Percentiles rank a stretch among this genome's conserved stretches.
These are phyloP conservation scores for Siderastrea radians DNA, from an alignment of 92 coral and sea anemone genomes.

Conservation along the genomic window DNA sequence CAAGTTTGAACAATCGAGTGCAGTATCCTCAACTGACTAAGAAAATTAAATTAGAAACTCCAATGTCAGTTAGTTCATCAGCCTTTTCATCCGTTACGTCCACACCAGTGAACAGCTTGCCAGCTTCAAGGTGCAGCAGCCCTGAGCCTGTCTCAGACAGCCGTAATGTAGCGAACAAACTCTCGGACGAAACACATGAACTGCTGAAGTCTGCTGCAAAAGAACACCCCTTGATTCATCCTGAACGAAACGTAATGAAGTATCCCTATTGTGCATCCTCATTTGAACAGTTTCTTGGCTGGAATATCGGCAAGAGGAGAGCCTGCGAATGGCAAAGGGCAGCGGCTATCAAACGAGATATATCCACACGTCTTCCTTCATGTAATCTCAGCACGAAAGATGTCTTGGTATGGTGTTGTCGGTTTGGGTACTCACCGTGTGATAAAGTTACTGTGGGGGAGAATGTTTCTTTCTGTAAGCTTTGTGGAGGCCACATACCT, in stretches of 20 bases:
- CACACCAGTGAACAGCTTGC: slow-evolving; percentile 75
- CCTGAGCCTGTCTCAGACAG: slow-evolving; percentile 68
- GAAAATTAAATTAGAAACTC: slow-evolving; percentile 57
- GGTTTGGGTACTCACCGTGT: slow-evolving; percentile 86
- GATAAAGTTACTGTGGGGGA: slow-evolving; percentile 29
- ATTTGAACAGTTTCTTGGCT: slow-evolving; percentile 71
- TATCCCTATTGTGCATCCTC: slow-evolving; percentile 81
- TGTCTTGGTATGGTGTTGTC: slow-evolving; percentile 90
- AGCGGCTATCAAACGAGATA: slow-evolving; percentile 66
- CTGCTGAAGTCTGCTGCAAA: slow-evolving; percentile 57
- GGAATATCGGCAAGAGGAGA: slow-evolving; percentile 90
- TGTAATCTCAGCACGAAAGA: slow-evolving; percentile 82
- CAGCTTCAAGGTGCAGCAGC: slow-evolving; percentile 79
- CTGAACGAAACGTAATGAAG: slow-evolving; percentile 56
- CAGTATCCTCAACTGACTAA: slow-evolving; percentile 45
- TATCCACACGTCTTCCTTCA: slow-evolving; percentile 37
- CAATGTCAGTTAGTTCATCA: slow-evolving; percentile 48
- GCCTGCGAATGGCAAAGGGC: slow-evolving; percentile 98
- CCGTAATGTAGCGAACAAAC: not conserved
- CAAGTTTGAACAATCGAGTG: not conserved
- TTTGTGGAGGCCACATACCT: slow-evolving; percentile 77
- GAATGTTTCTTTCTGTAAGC: slow-evolving; percentile 66
- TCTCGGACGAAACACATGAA: slow-evolving; percentile 57
- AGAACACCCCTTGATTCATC: slow-evolving; percentile 72
- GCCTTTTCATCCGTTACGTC: slow-evolving; percentile 63